Evolutionary conservation across 2,797 vertebrate species (phyloP), one percentile per base, ranked within the genome.

Genomic region (Gymnoscopelus microlampas): DNA sequence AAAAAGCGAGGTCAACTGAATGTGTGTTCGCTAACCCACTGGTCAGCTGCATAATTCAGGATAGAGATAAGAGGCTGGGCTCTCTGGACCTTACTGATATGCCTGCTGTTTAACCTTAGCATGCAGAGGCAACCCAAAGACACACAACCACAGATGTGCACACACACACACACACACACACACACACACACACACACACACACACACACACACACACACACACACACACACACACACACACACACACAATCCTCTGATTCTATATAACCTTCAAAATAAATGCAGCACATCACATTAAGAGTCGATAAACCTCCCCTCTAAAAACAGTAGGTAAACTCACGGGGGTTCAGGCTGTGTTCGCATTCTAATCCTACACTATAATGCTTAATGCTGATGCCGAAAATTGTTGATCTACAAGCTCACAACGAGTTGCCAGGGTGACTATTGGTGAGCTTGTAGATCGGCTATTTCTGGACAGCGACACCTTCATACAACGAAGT

Each of bases 21-120:
- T 51, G 49, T 50, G 44, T 50, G 44, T 39, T 74, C 50, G 61
- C 63, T 62, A 71, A 62, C 58, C 81, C 68, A 26, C n/a, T 51
- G 76, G 79, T 65, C 66, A 71, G 53, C 68, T 86, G 78, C 80
- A 87, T 86, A 79, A 89, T 85, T 84, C 80, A 68, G 71, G 63
- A 53, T 23, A 66, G 65, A 79, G 84, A 88, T 89, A 87, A 86
- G 80, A 82, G 58, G 47, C 69, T 71, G 62, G 71, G 66, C 32
- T 64, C 60, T 77, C 73, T 44, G 54, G 66, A 81, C 66, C 72
- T 56, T 63, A 80, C 59, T 76, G 77, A 82, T 81, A 63, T 44
- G 39, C 8, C 39, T 44, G 39, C 67, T 68, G 77, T 63, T 77
- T 80, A 82, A 82, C 74, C 67, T 80, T 39, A 70, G 62, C 54